A percentile compares a stretch with the other conserved stretches of the same genome.
phyloP scores from a whole-genome alignment of 2,113 vertebrate species.

The Austrofundulus limnaeus region DNA sequence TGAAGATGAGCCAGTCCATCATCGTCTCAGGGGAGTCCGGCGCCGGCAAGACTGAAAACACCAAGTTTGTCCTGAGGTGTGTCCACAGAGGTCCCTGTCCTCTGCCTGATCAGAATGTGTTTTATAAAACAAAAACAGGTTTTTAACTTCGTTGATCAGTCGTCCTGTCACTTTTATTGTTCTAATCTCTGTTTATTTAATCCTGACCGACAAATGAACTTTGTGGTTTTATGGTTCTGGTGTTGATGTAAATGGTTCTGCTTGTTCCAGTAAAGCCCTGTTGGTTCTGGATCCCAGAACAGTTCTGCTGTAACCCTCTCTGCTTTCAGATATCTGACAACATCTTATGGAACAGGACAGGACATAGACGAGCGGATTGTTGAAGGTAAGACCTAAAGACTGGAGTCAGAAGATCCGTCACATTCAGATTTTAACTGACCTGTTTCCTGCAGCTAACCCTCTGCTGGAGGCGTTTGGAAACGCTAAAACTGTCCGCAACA shows the following conservation, averaged over 20 bases:
- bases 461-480: conserved; percentile 96
- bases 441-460: conserved; percentile 87
- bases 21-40: conserved; percentile 97
- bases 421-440: no score
- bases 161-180: no score
- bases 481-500: conserved; percentile 97
- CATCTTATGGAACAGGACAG: conserved; percentile 93
- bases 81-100: no score
- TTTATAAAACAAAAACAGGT: no score
- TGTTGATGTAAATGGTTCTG: no score
- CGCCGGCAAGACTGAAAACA: conserved; percentile 98
- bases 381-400: conserved; percentile 90
- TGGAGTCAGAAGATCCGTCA: no score
- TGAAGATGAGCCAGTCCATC: conserved; percentile 98
- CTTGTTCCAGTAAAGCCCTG: no score
- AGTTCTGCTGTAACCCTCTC: no score
- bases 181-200: no score
- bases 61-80: conserved; percentile 96
- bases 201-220: no score
- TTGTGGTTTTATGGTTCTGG: background rate
- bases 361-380: conserved; percentile 98
- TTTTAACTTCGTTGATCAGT: no score
- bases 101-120: no score
- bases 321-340: conserved; percentile 87
- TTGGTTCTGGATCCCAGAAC: background rate